phyloP scores from a whole-genome alignment of 2,797 vertebrate species.

The Acanthurus leucopareius region DNA sequence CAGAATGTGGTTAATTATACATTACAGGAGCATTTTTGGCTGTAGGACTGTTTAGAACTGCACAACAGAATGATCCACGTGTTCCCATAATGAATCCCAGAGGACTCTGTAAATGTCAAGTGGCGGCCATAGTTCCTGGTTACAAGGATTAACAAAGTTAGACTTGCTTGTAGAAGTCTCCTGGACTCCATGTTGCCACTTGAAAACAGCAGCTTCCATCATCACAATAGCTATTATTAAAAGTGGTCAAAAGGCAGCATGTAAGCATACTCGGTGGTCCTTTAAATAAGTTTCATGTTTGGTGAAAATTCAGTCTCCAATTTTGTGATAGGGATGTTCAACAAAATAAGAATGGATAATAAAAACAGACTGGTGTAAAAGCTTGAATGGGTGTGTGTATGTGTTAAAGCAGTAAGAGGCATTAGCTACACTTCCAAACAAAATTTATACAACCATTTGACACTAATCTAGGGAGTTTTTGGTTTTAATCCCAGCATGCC shows the following conservation, averaged over 20 bases:
- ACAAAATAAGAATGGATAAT: background rate
- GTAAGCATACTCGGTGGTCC: slow-evolving; percentile 21
- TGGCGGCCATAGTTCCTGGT: slow-evolving; percentile 46
- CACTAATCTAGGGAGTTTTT: slow-evolving; percentile 25
- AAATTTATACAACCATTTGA: background rate
- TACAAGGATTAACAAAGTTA: slow-evolving; percentile 65
- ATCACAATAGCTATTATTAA: slow-evolving; percentile 66
- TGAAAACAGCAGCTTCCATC: slow-evolving; percentile 26
- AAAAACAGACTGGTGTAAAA: background rate
- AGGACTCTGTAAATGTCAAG: slow-evolving; percentile 54
- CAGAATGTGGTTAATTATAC: background rate
- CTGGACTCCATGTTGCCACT: slow-evolving; percentile 72
- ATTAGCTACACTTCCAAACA: background rate
- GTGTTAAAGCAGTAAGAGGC: background rate
- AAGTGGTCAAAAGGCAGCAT: slow-evolving; percentile 83
- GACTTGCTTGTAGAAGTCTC: slow-evolving; percentile 15
- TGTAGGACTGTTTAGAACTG: background rate
- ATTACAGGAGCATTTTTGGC: background rate
- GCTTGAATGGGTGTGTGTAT: background rate
- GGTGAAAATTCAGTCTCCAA: background rate
- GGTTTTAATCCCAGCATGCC: slow-evolving; percentile 8
- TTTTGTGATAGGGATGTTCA: background rate
- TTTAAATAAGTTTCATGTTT: slow-evolving; percentile 12
- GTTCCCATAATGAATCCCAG: background rate
- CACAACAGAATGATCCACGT: background rate